These are phyloP conservation scores for Drosophila pectinifera DNA, from an alignment of 1,140 invertebrate species.

Conservation along the genomic window DNA sequence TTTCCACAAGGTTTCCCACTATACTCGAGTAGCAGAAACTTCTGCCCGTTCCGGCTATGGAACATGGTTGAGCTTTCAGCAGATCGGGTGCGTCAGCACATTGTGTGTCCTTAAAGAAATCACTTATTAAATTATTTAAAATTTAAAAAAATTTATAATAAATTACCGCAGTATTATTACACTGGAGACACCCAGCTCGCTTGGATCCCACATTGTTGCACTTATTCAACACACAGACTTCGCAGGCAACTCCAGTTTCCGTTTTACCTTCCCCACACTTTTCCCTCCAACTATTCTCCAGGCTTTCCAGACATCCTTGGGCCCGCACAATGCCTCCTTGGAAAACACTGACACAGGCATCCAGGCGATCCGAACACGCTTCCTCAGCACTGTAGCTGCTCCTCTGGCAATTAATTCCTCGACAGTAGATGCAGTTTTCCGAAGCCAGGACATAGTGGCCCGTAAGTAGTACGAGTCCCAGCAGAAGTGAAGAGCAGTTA, in stretches of 20 bases:
- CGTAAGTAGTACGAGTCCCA: constrained; percentile 15
- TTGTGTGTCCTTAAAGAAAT: constrained; percentile 38
- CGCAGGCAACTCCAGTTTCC: constrained; percentile 31
- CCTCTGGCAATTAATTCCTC: constrained; percentile 73
- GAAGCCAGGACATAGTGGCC: constrained; percentile 30
- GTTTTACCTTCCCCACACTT: constrained; percentile 1
- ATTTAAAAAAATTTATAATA: not conserved
- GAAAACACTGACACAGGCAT: constrained; percentile 72
- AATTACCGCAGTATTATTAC: constrained; percentile 49
- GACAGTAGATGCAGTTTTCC: constrained; percentile 62
- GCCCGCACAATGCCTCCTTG: constrained; percentile 51
- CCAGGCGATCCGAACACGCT: constrained; percentile 57
- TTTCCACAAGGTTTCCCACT: constrained; percentile 30
- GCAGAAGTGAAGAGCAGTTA: constrained; percentile 2
- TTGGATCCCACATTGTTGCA: constrained; percentile 59
- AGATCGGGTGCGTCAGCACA: constrained; percentile 41
- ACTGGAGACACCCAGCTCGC: constrained; percentile 65
- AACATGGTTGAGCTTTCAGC: constrained; percentile 45
- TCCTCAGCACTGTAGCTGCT: constrained; percentile 55
- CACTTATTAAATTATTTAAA: not conserved
- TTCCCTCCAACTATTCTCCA: constrained; percentile 34
- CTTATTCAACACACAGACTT: constrained; percentile 54
- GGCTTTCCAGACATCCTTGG: constrained; percentile 61
- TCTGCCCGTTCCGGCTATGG: constrained; percentile 55
- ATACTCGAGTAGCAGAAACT: constrained; percentile 61